Evolutionary conservation across 2,113 vertebrate genomes (phyloP).

Genomic region (Fregetta grallaria): DNA sequence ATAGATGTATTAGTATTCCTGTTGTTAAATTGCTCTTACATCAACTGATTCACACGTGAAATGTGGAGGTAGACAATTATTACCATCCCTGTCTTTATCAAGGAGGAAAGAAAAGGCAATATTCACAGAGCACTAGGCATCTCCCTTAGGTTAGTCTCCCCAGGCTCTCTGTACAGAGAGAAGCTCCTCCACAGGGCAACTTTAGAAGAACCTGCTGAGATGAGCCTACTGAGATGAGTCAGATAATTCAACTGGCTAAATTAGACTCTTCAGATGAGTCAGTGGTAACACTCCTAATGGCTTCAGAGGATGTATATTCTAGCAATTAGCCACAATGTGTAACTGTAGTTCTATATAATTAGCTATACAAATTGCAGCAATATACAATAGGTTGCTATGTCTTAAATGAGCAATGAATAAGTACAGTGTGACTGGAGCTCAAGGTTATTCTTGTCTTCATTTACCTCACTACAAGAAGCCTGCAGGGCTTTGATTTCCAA

Average conservation of each 20-base stretch:
- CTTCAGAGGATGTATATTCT: conserved; percentile 53
- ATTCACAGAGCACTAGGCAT: background rate
- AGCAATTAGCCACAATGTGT: conserved; percentile 54
- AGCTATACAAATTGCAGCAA: conserved; percentile 51
- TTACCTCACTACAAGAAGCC: conserved; percentile 37
- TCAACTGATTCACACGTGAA: background rate
- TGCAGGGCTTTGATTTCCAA: conserved; percentile 44
- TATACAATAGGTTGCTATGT: conserved; percentile 52
- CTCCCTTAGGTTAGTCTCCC: background rate
- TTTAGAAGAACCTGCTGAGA: conserved; percentile 32
- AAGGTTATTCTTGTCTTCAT: conserved; percentile 57
- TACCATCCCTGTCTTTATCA: background rate
- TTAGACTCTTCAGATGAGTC: conserved; percentile 56
- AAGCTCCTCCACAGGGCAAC: conserved; percentile 18
- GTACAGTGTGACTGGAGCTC: conserved; percentile 33
- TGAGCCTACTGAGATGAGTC: conserved; percentile 38
- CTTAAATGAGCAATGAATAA: conserved; percentile 56
- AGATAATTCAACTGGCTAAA: conserved; percentile 49
- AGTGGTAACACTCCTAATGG: conserved; percentile 38
- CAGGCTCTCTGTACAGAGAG: background rate
- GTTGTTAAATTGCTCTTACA: background rate
- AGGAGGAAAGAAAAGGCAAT: background rate
- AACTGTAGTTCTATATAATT: conserved; percentile 58
- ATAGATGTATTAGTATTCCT: background rate
- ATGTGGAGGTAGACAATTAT: background rate